Evolutionary conservation across 2,113 vertebrate species (phyloP), one percentile per base, ranked within the genome.

Genomic region (Sakesphorus luctuosus): DNA sequence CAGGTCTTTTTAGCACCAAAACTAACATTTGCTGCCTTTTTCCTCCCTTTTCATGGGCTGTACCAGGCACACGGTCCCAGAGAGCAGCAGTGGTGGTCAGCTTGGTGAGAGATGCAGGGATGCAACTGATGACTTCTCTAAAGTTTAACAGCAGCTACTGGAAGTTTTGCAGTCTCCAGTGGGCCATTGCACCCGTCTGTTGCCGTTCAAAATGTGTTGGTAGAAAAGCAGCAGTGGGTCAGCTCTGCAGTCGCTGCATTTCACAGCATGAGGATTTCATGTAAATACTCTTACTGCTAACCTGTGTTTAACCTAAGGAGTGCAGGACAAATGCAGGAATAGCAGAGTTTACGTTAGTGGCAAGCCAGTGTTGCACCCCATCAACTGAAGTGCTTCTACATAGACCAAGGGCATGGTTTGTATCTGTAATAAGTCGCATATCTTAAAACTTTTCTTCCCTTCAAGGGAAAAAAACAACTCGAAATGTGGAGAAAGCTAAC

Each of bases 181-280:
- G 17, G 61, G 36, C 82, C 18, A 1, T 12, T 4, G 3, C 61
- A 21, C 40, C 11, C 28, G 35, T 47, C 5, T 62, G 23, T 18
- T 59, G 14, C 55, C 44, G 31, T 68, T 86, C 38, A 40, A 62
- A 83, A 47, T 56, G 31, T 10, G 33, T 3, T 0, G 1, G 33
- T 43, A 33, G 33, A 56, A 31, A 83, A 89, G 29, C 25, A 76
- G 40, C 33, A 35, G 26, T 61, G 63, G 10, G 18, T 68, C 65
- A 40, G 20, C 43, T 62, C 59, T 62, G 33, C 68, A 84, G n/a
- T 36, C 8, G 1, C 28, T 1, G 1, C 3, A 5, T 84, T 87
- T 62, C 11, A 7, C 46, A 31, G 40, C 0, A 0, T 16, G 44
- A 33, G 31, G 24, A 29, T 83, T 88, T 79, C 12, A 2, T 24